Evolutionary conservation across 2,113 vertebrate genomes (phyloP).

Genomic region (Tympanuchus pallidicinctus): DNA sequence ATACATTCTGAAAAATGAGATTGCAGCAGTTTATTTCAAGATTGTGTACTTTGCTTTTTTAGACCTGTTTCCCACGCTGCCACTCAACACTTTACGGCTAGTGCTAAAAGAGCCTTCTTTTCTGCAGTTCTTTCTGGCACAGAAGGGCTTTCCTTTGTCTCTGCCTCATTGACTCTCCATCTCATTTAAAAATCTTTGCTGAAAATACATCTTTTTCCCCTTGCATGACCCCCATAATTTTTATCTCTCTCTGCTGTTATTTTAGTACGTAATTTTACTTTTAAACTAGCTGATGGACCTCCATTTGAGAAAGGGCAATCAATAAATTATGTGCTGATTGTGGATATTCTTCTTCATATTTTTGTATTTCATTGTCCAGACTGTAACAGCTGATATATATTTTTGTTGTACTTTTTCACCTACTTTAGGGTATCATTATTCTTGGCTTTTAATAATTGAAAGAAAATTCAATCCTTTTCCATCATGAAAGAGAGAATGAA

Average conservation of each 20-base stretch:
- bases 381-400: background rate
- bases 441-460: slow-evolving; percentile 25
- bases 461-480: slow-evolving; percentile 4
- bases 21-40: slow-evolving; percentile 20
- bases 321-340: slow-evolving; percentile 67
- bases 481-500: background rate
- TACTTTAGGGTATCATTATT: slow-evolving; percentile 27
- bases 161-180: slow-evolving; percentile 62
- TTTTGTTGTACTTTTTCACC: slow-evolving; percentile 48
- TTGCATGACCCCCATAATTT: slow-evolving; percentile 67
- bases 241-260: slow-evolving; percentile 61
- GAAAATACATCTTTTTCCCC: slow-evolving; percentile 70
- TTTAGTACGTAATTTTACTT: slow-evolving; percentile 64
- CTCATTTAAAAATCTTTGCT: slow-evolving; percentile 71
- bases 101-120: slow-evolving; percentile 33
- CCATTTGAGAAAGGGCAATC: slow-evolving; percentile 41
- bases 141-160: slow-evolving; percentile 36
- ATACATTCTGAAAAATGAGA: background rate
- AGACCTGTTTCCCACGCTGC: background rate
- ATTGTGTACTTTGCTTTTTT: slow-evolving; percentile 8
- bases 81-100: background rate
- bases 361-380: slow-evolving; percentile 50
- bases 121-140: slow-evolving; percentile 6
- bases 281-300: slow-evolving; percentile 61
- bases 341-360: slow-evolving; percentile 47